Conservation (phyloP, 2,888 invertebrate species). For the Plutella xylostella region DNA sequence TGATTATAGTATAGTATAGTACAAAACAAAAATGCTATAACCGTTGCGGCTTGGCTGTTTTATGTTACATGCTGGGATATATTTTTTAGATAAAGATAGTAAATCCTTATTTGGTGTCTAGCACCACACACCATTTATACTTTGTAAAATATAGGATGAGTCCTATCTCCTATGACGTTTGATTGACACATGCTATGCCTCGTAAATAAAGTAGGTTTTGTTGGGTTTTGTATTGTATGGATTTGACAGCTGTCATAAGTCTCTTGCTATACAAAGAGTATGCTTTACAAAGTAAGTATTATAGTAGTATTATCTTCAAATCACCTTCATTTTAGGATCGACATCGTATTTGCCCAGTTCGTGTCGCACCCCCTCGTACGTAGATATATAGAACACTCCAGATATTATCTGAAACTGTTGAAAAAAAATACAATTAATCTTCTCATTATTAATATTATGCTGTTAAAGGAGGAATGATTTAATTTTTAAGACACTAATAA, state of each 20-base stretch:
- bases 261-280: no score
- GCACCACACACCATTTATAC: not conserved
- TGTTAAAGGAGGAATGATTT: no score
- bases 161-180: not conserved
- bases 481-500: no score
- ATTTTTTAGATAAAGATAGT: no score
- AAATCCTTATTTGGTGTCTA: not conserved
- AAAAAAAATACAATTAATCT: no score
- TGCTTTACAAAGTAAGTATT: no score
- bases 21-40: not conserved
- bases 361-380: constrained; percentile 92
- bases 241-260: no score
- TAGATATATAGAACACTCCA: constrained; percentile 92
- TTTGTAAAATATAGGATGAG: not conserved
- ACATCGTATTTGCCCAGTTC: constrained; percentile 76
- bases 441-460: no score
- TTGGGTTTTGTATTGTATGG: not conserved
- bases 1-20: no score
- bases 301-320: no score
- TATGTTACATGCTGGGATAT: no score
- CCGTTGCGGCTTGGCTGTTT: not conserved
- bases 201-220: not conserved
- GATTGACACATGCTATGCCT: not conserved
- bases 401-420: constrained; percentile 79
- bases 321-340: constrained; percentile 71